Evolutionary conservation across 2,113 vertebrate species (phyloP), one percentile per base, ranked within the genome.

Genomic region (Turnix velox): DNA sequence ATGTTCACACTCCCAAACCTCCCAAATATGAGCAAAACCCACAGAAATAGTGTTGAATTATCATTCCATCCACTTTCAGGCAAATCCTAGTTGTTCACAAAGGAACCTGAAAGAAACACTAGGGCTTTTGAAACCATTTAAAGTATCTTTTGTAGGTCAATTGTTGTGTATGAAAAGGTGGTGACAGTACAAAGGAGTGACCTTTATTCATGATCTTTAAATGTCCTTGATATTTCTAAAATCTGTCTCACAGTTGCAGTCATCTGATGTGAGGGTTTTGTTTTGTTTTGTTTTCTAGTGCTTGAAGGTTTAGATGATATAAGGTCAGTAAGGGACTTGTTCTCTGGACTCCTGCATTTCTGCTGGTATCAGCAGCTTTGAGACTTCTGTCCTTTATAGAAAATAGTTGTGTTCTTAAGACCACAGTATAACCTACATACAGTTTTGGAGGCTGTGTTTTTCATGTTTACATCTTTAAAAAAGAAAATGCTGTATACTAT

Each of bases 171-270:
- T 84, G 69, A 86, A 87, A 96, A 94, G 77, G 86, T 93, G 88
- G 42, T 76, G 69, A 51, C 57, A 71, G 66, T 93, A 83, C 46
- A 88, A 87, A 94, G 81, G 58, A 83, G 39, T 91, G 87, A 93
- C 87, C 82, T 94, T 96, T 96, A 92, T 81, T 95, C 77, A 77
- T 78, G 91, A 91, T 95, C 90, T 96, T 96, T 94, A 95, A 95
- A 95, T 71, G 61, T 19, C 75, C 55, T 89, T 92, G 87, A 51
- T 91, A 78, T 94, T 95, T 95, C 61, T 92, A 92, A 95, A 95
- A 65, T 51, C 94, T 63, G 79, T 84, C 63, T 71, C 14, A 71
- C 27, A 79, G 48, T 62, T 94, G 65, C 78, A 57, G 40, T 93
- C 63, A 72, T 88, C 27, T 72, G 11, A 27, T 92, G 49, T 66